A percentile compares a stretch with the other conserved stretches of the same genome.
These are phyloP conservation scores for Podabrus alpinus DNA, from an alignment of 2,888 invertebrate genomes.

Conservation along the genomic window DNA sequence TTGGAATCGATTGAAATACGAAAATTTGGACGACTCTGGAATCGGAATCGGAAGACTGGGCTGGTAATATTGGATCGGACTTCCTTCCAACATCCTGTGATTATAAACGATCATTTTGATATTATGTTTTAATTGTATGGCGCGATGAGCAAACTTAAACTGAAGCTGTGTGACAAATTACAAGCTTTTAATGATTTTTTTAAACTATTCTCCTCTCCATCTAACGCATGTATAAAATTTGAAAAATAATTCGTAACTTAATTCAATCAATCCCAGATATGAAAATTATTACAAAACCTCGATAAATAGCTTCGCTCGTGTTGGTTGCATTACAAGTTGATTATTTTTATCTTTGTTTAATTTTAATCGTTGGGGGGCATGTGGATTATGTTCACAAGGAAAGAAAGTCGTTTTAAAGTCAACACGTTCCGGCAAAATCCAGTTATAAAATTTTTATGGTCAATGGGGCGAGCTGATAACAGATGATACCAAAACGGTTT, in stretches of 20 bases:
- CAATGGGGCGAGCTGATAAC: constrained; percentile 61
- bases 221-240: neutral
- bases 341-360: constrained; percentile 18
- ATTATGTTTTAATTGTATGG: neutral
- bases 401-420: constrained; percentile 49
- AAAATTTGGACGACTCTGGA: constrained; percentile 9
- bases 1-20: constrained; percentile 24
- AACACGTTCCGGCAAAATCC: constrained; percentile 61
- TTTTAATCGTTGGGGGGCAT: constrained; percentile 46
- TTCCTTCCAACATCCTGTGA: constrained; percentile 51
- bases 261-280: constrained; percentile 8
- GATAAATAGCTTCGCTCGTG: constrained; percentile 25
- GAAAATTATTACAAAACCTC: constrained; percentile 16
- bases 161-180: neutral
- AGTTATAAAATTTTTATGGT: constrained; percentile 61
- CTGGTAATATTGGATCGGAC: constrained; percentile 49
- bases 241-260: constrained; percentile 18
- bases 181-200: constrained; percentile 11
- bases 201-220: constrained; percentile 8
- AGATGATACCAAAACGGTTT: constrained; percentile 41
- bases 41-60: constrained; percentile 22
- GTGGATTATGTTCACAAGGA: constrained; percentile 43
- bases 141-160: constrained; percentile 1
- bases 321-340: neutral
- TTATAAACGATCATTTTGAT: constrained; percentile 45